Conservation (phyloP, 2,888 invertebrate species). For the Spisula solida region DNA sequence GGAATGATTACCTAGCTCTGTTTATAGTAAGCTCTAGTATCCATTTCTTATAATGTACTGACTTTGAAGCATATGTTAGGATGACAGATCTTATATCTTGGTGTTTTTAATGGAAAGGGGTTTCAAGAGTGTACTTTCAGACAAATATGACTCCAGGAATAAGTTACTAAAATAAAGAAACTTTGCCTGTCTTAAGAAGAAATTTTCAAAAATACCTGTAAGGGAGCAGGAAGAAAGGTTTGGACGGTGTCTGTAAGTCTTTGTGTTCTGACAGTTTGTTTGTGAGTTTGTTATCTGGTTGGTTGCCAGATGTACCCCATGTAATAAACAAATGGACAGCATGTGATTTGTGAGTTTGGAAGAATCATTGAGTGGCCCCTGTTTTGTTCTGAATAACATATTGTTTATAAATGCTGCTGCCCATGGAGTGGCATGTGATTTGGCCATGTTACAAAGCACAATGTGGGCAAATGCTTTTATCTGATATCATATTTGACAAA, state of each 20-base stretch:
- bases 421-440: background rate
- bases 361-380: background rate
- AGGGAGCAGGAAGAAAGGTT: background rate
- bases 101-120: no score
- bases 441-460: no score
- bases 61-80: no score
- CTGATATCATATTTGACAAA: background rate
- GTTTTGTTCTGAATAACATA: background rate
- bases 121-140: no score
- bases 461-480: background rate
- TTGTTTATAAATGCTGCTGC: background rate
- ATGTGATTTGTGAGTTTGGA: background rate
- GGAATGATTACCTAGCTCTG: no score
- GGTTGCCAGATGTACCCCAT: constrained; percentile 10
- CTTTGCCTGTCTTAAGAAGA: no score
- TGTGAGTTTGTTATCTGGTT: constrained; percentile 1
- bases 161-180: no score
- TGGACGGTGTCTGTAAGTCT: background rate
- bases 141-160: no score
- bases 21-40: no score
- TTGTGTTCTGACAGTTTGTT: constrained; percentile 12
- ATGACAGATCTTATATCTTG: no score
- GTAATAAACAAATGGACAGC: background rate
- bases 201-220: no score
- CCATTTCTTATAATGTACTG: no score